phyloP scores from a whole-genome alignment of 2,113 vertebrate genomes.

The Hemiprocne comata region DNA sequence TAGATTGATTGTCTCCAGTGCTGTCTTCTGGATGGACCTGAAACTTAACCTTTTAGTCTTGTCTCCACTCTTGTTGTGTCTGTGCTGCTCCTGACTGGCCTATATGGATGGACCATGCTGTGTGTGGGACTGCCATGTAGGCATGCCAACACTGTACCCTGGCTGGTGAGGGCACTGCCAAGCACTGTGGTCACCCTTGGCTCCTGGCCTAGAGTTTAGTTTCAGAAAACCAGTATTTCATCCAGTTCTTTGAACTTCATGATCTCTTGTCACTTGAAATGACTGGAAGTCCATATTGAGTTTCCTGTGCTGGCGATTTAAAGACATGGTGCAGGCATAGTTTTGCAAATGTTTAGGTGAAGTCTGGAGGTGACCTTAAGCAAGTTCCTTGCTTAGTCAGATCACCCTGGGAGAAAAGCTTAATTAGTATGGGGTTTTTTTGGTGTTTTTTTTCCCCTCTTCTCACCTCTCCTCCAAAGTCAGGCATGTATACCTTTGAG shows the following conservation, averaged over 20 bases:
- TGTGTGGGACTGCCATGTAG: background rate
- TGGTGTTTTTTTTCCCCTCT: accelerated
- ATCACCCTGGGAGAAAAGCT: background rate
- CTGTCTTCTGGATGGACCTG: background rate
- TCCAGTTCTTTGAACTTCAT: background rate
- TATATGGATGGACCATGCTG: background rate
- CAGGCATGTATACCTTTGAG: background rate
- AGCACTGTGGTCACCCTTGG: background rate
- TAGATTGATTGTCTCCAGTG: background rate
- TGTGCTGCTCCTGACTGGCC: background rate
- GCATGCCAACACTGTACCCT: background rate
- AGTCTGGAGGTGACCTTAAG: background rate
- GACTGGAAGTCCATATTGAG: background rate
- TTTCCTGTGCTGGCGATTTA: background rate
- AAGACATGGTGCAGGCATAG: background rate
- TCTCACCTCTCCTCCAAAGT: background rate
- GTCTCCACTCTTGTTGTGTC: background rate
- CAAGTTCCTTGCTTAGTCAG: background rate
- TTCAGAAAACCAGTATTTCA: background rate
- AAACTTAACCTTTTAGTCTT: background rate
- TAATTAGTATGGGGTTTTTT: background rate
- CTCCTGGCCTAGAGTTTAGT: background rate
- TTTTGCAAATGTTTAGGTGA: background rate
- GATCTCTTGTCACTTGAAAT: background rate
- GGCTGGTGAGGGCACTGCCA: background rate